phyloP scores from a whole-genome alignment of 2,888 invertebrate genomes.

The Caenorhabditis wallacei region DNA sequence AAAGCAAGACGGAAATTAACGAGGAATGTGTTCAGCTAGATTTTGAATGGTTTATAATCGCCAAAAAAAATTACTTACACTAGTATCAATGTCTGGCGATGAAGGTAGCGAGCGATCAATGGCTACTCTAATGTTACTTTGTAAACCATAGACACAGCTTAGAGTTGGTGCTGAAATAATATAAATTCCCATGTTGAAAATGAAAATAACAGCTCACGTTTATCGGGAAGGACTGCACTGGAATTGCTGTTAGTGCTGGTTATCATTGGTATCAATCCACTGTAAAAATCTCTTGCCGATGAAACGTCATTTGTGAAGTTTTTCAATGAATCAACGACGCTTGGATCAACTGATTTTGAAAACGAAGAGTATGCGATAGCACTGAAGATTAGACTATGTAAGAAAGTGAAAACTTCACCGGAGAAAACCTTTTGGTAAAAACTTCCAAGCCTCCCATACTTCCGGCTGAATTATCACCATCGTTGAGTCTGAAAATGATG shows the following conservation, averaged over 20 bases:
- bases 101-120: constrained; percentile 30
- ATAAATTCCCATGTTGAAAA: background rate
- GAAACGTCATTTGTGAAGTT: constrained; percentile 23
- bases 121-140: constrained; percentile 45
- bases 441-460: background rate
- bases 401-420: background rate
- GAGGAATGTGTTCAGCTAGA: constrained; percentile 34
- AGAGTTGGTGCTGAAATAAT: constrained; percentile 8
- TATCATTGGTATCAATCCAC: constrained; percentile 27
- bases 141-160: constrained; percentile 28
- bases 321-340: constrained; percentile 13
- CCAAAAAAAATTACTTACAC: constrained; percentile 3
- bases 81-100: background rate
- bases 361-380: constrained; percentile 31
- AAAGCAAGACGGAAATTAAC: constrained; percentile 15
- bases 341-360: background rate
- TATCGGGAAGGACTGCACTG: background rate
- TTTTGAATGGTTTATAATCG: background rate
- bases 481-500: constrained; percentile 13
- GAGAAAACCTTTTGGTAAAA: constrained; percentile 39
- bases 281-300: constrained; percentile 12
- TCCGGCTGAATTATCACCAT: constrained; percentile 9
- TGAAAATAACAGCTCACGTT: constrained; percentile 23
- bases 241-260: constrained; percentile 4
- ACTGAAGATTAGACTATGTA: constrained; percentile 16